These are phyloP conservation scores for Diplolepis rosae DNA, from an alignment of 2,888 invertebrate genomes.

Conservation along the genomic window DNA sequence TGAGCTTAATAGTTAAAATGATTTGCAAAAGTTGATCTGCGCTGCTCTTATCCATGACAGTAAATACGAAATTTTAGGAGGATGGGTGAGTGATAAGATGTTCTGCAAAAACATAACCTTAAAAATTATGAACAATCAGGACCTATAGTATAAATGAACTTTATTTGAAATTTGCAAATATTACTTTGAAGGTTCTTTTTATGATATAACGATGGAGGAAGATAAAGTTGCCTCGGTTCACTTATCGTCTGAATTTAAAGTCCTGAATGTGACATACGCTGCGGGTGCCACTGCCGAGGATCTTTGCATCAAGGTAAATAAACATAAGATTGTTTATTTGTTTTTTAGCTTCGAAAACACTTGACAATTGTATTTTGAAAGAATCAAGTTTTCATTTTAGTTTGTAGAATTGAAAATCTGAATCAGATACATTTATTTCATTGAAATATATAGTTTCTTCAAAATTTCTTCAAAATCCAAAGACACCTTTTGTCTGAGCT, in stretches of 20 bases:
- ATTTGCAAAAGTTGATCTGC: too few species aligned
- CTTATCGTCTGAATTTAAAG: slow-evolving; percentile 62
- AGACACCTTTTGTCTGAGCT: too few species aligned
- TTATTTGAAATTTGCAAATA: background rate
- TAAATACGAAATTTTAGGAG: too few species aligned
- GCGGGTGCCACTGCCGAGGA: slow-evolving; percentile 64
- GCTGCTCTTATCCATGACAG: too few species aligned
- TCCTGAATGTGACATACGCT: slow-evolving; percentile 57
- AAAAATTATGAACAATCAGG: background rate
- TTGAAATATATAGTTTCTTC: background rate
- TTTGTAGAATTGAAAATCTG: background rate
- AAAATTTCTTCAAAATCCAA: background rate
- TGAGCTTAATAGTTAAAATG: background rate
- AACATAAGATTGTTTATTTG: background rate
- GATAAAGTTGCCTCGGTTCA: slow-evolving; percentile 60
- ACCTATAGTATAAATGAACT: background rate
- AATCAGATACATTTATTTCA: too few species aligned
- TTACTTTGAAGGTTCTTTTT: background rate
- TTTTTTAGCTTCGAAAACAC: background rate
- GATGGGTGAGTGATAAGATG: too few species aligned
- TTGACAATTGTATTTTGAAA: background rate
- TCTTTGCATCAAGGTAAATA: slow-evolving; percentile 67
- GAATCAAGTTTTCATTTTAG: background rate
- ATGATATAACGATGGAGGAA: slow-evolving; percentile 44
- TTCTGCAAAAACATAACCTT: background rate